Evolutionary conservation across 1,140 invertebrate species (phyloP).

Genomic region (Lerema accius): DNA sequence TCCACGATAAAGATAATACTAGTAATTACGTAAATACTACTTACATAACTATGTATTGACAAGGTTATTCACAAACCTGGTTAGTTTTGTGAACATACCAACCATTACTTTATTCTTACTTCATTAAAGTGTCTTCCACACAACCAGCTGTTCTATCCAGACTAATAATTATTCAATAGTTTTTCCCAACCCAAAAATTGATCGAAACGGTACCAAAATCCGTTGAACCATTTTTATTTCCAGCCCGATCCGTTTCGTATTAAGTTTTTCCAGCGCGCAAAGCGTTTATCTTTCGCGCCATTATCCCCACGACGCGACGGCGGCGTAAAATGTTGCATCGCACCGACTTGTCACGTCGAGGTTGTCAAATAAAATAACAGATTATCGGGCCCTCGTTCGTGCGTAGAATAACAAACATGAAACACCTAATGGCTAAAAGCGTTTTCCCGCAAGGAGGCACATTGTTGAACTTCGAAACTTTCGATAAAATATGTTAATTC

Average conservation of each 20-base stretch:
- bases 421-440: conserved; percentile 56
- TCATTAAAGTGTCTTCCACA: too few species aligned
- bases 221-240: conserved; percentile 21
- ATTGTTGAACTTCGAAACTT: conserved; percentile 54
- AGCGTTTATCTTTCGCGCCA: conserved; percentile 43
- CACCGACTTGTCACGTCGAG: conserved; percentile 59
- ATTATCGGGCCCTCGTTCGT: conserved; percentile 61
- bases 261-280: conserved; percentile 41
- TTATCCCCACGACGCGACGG: conserved; percentile 37
- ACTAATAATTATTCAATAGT: too few species aligned
- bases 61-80: too few species aligned
- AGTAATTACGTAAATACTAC: too few species aligned
- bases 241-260: conserved; percentile 36
- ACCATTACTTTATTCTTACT: too few species aligned
- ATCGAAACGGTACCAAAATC: conserved; percentile 9
- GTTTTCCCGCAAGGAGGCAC: conserved; percentile 46
- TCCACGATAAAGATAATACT: too few species aligned
- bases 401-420: conserved; percentile 64
- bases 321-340: conserved; percentile 39
- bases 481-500: conserved; percentile 59
- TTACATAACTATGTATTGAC: too few species aligned
- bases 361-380: conserved; percentile 76
- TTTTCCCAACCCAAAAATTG: too few species aligned
- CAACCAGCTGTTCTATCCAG: too few species aligned
- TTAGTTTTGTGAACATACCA: too few species aligned